phyloP scores from a whole-genome alignment of 2,113 vertebrate genomes.

The Cephalopterus ornatus region DNA sequence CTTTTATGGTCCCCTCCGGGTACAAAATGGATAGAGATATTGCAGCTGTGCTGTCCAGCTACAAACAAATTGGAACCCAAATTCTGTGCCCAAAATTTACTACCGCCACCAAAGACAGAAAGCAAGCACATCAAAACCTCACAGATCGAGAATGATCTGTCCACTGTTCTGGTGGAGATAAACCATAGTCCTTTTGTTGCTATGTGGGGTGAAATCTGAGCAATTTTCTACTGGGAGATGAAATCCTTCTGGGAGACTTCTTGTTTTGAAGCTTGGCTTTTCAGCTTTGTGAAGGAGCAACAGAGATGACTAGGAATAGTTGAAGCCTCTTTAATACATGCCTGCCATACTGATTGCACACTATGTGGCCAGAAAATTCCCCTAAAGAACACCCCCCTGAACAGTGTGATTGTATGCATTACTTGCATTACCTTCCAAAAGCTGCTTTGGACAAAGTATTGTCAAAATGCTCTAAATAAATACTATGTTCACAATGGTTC shows the following conservation, averaged over 20 bases:
- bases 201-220: not conserved
- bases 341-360: not conserved
- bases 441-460: not conserved
- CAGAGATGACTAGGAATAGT: not conserved
- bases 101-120: not conserved
- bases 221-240: not conserved
- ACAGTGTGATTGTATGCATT: not conserved
- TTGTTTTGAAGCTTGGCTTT: not conserved
- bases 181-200: not conserved
- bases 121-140: not conserved
- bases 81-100: not conserved
- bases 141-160: not conserved
- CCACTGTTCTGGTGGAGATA: not conserved
- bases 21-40: not conserved
- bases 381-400: not conserved
- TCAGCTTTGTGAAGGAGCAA: not conserved
- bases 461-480: not conserved
- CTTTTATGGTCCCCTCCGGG: not conserved
- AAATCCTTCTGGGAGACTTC: not conserved
- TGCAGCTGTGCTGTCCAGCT: not conserved
- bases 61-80: not conserved
- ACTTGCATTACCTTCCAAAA: not conserved
- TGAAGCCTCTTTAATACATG: not conserved
- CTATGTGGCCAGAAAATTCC: not conserved
- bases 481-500: not conserved